phyloP scores from a whole-genome alignment of 2,797 vertebrate species.

The Arnoldichthys spilopterus region DNA sequence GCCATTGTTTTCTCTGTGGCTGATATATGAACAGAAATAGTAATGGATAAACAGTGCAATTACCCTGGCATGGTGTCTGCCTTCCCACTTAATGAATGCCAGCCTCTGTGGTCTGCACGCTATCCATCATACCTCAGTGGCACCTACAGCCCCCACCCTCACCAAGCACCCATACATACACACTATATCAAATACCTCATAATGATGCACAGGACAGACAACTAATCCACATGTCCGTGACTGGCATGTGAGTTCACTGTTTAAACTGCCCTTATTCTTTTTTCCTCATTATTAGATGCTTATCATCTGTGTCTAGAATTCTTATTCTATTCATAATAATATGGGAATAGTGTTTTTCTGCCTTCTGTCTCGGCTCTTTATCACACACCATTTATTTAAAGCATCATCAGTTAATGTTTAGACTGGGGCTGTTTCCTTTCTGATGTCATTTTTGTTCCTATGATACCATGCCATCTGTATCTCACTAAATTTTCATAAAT shows the following conservation, averaged over 20 bases:
- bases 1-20: conserved; percentile 65
- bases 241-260: conserved; percentile 56
- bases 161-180: conserved; percentile 37
- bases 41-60: conserved; percentile 70
- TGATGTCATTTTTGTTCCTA: conserved; percentile 47
- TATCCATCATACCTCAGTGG: conserved; percentile 70
- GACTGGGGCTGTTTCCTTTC: conserved; percentile 60
- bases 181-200: conserved; percentile 56
- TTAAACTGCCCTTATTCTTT: conserved; percentile 35
- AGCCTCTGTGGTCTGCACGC: conserved; percentile 65
- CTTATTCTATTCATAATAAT: conserved; percentile 51
- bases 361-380: conserved; percentile 39
- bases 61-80: conserved; percentile 68
- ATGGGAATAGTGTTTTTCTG: not conserved
- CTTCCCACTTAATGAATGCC: conserved; percentile 72
- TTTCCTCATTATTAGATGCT: conserved; percentile 67
- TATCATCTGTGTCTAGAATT: conserved; percentile 62
- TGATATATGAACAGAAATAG: conserved; percentile 59
- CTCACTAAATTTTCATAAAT: conserved; percentile 51
- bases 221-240: conserved; percentile 54
- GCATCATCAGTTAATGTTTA: conserved; percentile 67
- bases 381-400: conserved; percentile 66
- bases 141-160: conserved; percentile 5
- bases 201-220: conserved; percentile 56
- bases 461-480: conserved; percentile 41